Base-by-base conservation (phyloP, 2,113 vertebrate species). In the Entosphenus tridentatus region DNA sequence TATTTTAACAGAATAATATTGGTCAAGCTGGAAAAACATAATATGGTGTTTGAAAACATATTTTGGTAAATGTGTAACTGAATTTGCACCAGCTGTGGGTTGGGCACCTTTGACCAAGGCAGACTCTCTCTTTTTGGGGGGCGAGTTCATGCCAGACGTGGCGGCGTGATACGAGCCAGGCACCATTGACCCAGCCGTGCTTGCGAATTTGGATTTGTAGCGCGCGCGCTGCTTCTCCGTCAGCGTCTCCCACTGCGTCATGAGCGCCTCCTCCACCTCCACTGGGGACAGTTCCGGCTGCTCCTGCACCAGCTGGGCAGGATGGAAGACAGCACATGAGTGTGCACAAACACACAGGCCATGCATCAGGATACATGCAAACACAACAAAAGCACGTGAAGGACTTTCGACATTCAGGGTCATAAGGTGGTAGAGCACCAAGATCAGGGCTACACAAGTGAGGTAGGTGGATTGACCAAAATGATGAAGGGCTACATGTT, bases 181-280 rank as follows among this genome's bases (percentile, higher is more conserved):
- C 39, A 39, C 39, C 39, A 39, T 39, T 39, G 39, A 39, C 39
- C 39, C 39, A 39, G 39, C 39, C 5, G 39, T 39, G 6, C 39
- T 79, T 72, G 82, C 82, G 74, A 84, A 84, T 79, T 84, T 85
- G 75, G 83, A 83, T 74, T 85, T 79, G 71, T 84, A 84, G 73
- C 82, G 83, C 17, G 82, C 81, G 77, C 80, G 82, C 79, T 84
- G 82, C 72, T 84, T 84, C 74, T 82, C 80, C 68, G 74, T 85
- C 72, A 83, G 82, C 80, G 82, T 77, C 73, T 76, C 78, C 83
- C 83, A 84, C 75, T 85, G 82, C 8, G 82, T 83, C 17, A 80
- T 80, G 0, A 85, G 83, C 75, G 83, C 72, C 9, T 85, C 84
- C 76, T 83, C 81, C 57, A 85, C 82, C 76, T 84, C 83, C 72